Conservation (phyloP, 2,113 vertebrate genomes). For the Meleagris gallopavo region DNA sequence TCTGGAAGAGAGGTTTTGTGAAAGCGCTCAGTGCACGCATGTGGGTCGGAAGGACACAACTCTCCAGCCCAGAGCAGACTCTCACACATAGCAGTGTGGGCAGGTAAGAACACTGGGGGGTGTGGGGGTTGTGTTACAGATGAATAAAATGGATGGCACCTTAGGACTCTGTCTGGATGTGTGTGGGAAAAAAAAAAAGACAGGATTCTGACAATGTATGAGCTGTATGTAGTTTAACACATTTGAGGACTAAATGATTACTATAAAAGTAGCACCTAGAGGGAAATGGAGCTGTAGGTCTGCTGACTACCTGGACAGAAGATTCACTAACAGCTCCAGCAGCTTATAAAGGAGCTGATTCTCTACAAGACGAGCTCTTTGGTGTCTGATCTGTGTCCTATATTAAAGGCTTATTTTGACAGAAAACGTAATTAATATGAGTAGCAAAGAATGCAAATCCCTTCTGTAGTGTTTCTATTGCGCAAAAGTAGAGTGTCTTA, state of each 20-base stretch:
- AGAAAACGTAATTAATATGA: neutral
- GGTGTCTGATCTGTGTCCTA: neutral
- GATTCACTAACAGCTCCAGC: neutral
- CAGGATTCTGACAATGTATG: neutral
- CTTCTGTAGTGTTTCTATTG: neutral
- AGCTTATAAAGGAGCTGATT: neutral
- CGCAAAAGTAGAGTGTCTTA: neutral
- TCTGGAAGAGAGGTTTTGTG: neutral
- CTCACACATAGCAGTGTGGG: rapidly evolving
- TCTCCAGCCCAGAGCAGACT: neutral
- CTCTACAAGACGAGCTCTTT: neutral
- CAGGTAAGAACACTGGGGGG: neutral
- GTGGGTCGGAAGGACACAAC: neutral
- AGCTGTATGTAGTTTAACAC: neutral
- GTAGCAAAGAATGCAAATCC: neutral
- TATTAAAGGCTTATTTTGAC: neutral
- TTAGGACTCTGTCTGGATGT: neutral
- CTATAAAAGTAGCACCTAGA: neutral
- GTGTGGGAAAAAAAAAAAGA: neutral
- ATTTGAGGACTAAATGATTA: neutral
- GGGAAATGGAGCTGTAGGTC: neutral
- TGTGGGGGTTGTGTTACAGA: neutral
- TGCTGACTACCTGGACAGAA: neutral
- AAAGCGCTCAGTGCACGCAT: rapidly evolving
- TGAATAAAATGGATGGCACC: neutral